A percentile compares a stretch with the other conserved stretches of the same genome.
These are phyloP conservation scores for Pyrrhosoma nymphula DNA, from an alignment of 2,888 invertebrate genomes.

Conservation along the genomic window DNA sequence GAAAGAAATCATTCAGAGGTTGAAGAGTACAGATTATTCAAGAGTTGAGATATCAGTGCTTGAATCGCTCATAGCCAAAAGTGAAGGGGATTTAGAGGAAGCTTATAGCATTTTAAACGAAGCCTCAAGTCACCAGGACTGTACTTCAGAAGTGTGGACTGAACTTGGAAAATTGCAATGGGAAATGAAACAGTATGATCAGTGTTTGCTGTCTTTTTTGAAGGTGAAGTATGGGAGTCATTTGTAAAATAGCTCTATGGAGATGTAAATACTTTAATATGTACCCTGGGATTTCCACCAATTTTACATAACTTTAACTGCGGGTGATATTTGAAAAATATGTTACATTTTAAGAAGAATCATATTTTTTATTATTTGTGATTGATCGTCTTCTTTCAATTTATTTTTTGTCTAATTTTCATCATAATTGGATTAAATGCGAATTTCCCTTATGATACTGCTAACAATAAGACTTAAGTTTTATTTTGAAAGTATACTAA, in stretches of 20 bases:
- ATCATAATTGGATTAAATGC: no score
- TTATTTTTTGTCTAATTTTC: no score
- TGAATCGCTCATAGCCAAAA: slow-evolving; percentile 79
- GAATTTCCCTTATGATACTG: no score
- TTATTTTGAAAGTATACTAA: no score
- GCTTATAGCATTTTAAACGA: slow-evolving; percentile 77
- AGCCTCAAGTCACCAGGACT: slow-evolving; percentile 75
- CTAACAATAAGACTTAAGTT: no score
- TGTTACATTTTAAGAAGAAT: no score
- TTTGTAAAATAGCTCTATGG: background rate
- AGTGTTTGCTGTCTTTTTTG: slow-evolving; percentile 83
- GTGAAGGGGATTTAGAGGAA: slow-evolving; percentile 80
- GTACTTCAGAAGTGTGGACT: slow-evolving; percentile 80
- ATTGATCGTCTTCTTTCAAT: no score
- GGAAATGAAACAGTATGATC: slow-evolving; percentile 81
- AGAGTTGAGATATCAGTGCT: slow-evolving; percentile 77
- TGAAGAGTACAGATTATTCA: slow-evolving; percentile 74
- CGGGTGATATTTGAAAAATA: no score
- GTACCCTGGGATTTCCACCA: no score
- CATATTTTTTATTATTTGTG: no score
- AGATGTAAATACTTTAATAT: no score
- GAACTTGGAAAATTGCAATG: slow-evolving; percentile 83
- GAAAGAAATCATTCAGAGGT: slow-evolving; percentile 75
- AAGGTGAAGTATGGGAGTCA: slow-evolving; percentile 76
- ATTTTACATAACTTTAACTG: no score